A percentile compares a stretch with the other conserved stretches of the same genome.
Conservation (phyloP, 2,888 invertebrate species). For the Ophion slaviceki region DNA sequence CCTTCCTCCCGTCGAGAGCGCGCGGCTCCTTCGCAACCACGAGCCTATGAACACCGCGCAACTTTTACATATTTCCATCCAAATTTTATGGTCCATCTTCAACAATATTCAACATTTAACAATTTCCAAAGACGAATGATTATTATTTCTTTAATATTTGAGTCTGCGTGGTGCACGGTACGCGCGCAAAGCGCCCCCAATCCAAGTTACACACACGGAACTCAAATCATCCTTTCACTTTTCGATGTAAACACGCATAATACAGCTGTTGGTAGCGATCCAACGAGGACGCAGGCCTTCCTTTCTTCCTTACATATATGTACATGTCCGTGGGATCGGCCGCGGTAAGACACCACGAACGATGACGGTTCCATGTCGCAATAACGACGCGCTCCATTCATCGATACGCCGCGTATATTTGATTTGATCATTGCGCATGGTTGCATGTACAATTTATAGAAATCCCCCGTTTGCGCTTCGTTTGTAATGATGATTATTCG, state of each 20-base stretch:
- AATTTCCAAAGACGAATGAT: neutral
- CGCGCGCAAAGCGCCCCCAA: neutral
- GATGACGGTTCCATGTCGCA: neutral
- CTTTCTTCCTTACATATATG: neutral
- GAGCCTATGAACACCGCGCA: neutral
- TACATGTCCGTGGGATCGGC: neutral
- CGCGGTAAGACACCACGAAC: neutral
- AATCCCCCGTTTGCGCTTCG: too few species aligned
- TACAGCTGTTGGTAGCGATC: neutral
- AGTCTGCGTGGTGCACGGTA: neutral
- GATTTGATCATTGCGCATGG: too few species aligned
- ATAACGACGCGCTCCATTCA: neutral
- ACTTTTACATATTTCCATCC: neutral
- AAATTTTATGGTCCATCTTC: neutral
- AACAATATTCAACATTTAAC: neutral
- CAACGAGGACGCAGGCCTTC: neutral
- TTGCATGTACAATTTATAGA: too few species aligned
- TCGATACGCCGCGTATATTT: too few species aligned
- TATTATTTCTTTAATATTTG: too few species aligned
- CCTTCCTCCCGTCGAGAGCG: neutral
- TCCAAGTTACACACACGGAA: neutral
- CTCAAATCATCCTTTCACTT: constrained; percentile 31
- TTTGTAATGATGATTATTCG: too few species aligned
- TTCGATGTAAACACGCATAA: neutral
- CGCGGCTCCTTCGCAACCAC: constrained; percentile 11